Percentiles rank a stretch among this genome's conserved stretches.
These are phyloP conservation scores for Theretra japonica DNA, from an alignment of 2,888 invertebrate genomes.

Conservation along the genomic window DNA sequence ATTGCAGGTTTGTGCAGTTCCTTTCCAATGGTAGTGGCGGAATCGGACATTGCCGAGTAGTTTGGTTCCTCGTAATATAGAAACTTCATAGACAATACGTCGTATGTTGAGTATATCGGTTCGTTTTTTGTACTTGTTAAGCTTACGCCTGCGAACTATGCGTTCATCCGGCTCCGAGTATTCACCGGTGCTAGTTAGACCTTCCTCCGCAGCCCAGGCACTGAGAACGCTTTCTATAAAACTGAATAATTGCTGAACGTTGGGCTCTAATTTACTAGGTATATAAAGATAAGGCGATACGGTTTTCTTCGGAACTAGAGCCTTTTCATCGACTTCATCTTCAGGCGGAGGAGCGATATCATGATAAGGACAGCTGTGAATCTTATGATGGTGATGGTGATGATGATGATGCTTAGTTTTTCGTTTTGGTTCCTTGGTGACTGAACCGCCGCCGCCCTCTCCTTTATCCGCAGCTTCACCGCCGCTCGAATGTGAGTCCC, in stretches of 20 bases:
- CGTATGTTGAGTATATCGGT: conserved; percentile 88
- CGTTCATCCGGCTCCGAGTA: conserved; percentile 90
- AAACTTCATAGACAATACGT: conserved; percentile 88
- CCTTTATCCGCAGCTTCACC: conserved; percentile 75
- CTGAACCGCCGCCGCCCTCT: conserved; percentile 61
- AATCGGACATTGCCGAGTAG: conserved; percentile 88
- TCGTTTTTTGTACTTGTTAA: conserved; percentile 86
- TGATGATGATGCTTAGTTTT: conserved; percentile 73
- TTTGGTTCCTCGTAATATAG: conserved; percentile 87
- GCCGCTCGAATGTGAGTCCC: conserved; percentile 80
- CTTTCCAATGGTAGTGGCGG: conserved; percentile 93
- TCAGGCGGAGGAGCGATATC: conserved; percentile 69
- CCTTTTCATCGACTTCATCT: conserved; percentile 70
- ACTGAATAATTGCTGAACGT: conserved; percentile 92
- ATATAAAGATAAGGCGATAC: conserved; percentile 82
- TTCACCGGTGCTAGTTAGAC: conserved; percentile 89
- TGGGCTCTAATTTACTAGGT: conserved; percentile 87
- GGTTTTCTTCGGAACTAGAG: conserved; percentile 72
- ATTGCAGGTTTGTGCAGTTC: conserved; percentile 94
- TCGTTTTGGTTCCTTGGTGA: conserved; percentile 63
- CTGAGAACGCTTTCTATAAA: conserved; percentile 92
- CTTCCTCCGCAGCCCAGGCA: conserved; percentile 91
- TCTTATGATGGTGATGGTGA: conserved; percentile 76
- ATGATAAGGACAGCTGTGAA: conserved; percentile 78
- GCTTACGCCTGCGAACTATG: conserved; percentile 84